Evolutionary conservation across 2,888 invertebrate species (phyloP).

Genomic region (Hoplodrina blanda): DNA sequence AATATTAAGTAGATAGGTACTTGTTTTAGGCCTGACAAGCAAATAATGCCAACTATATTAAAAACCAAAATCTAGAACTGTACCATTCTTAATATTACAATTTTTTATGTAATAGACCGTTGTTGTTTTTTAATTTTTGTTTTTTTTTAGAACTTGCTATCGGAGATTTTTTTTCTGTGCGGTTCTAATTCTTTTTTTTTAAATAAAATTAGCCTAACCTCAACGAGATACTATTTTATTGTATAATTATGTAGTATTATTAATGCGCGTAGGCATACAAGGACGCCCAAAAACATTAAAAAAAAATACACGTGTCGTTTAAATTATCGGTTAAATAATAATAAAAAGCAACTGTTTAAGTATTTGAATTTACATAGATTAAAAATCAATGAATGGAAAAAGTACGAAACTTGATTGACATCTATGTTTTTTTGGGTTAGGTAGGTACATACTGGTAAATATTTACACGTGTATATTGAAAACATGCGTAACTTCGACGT

Average conservation of each 20-base stretch:
- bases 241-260: too few species aligned
- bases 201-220: too few species aligned
- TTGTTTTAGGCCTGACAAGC: not conserved
- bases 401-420: slow-evolving; percentile 25
- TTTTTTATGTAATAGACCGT: too few species aligned
- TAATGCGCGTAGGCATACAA: not conserved
- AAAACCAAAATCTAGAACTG: too few species aligned
- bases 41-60: not conserved
- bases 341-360: not conserved
- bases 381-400: slow-evolving; percentile 29
- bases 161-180: too few species aligned
- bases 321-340: slow-evolving; percentile 16
- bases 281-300: not conserved
- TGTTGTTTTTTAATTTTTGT: too few species aligned
- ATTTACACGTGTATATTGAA: slow-evolving; percentile 5
- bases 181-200: too few species aligned
- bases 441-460: slow-evolving; percentile 13
- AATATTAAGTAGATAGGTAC: slow-evolving; percentile 24
- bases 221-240: too few species aligned
- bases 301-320: slow-evolving; percentile 8
- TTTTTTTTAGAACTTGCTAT: too few species aligned
- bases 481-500: not conserved
- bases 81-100: too few species aligned
- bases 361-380: slow-evolving; percentile 25
- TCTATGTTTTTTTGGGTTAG: slow-evolving; percentile 12